Evolutionary conservation across 2,888 invertebrate genomes (phyloP), one percentile per base, ranked within the genome.

Genomic region (Drosophila parthenogenetica): DNA sequence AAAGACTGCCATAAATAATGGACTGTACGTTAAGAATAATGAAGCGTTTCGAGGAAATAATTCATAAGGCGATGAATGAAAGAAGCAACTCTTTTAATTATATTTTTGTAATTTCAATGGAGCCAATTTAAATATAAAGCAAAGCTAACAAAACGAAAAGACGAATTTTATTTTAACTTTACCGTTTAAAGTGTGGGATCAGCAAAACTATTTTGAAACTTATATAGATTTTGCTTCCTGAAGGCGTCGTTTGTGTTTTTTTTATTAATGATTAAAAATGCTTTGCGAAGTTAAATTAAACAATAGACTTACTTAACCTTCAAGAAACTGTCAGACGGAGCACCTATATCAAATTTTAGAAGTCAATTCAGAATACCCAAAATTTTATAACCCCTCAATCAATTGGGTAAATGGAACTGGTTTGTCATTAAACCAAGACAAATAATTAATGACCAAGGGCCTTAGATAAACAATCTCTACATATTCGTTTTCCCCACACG

Each of bases 1-100:
- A 61, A 55, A 74, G 14, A 79, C 58, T 22, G 46, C 8, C 60
- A 61, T 79, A 79, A 79, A 74, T 69, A 68, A 74, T 60, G 25
- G 7, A 8, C 32, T 35, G 17, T 37, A n/a, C 40, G 13, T 19
- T 35, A 13, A 11, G 39, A 37, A 55, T 32, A 72, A 42, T 48
- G 43, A 49, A 45, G 54, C 25, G 13, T 37, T 55, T 3, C 37
- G 5, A 69, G 79, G 59, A 75, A 79, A 62, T 53, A 51, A 74
- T 58, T 73, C 22, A 54, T 14, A 48, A 57, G 8, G 37, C 32
- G 37, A 45, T 14, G 11, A 35, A 35, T 11, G 11, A 2, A 13
- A 1, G 35, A 10, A 17, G 19, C n/a, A 16, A 3, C 46, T 11
- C 46, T 10, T 46, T 46, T 29, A 25, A 46, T 29, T 29, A 19